phyloP scores from a whole-genome alignment of 2,888 invertebrate genomes.

The Ptychoptera albimana region DNA sequence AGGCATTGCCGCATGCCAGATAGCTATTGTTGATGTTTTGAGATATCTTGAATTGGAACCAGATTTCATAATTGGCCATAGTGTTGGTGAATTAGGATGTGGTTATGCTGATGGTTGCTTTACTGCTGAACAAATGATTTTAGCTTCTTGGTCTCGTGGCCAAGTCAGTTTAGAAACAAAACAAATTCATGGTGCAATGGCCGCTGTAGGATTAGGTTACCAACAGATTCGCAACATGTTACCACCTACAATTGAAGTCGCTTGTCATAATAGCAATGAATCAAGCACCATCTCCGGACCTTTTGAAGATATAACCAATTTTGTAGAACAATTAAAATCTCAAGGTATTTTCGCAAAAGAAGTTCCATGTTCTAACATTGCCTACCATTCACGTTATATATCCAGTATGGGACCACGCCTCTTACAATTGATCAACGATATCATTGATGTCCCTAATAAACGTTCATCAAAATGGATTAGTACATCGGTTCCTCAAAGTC shows the following conservation, averaged over 20 bases:
- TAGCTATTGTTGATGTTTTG: constrained; percentile 46
- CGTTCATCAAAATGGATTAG: constrained; percentile 72
- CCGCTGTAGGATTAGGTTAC: constrained; percentile 59
- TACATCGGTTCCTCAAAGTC: constrained; percentile 54
- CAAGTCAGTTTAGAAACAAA: constrained; percentile 53
- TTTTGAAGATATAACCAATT: constrained; percentile 44
- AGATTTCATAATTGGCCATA: constrained; percentile 73
- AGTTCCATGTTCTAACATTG: constrained; percentile 74
- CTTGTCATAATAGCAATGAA: constrained; percentile 75
- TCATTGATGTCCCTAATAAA: constrained; percentile 46
- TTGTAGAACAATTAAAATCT: constrained; percentile 46
- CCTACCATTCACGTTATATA: constrained; percentile 80
- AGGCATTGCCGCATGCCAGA: constrained; percentile 52
- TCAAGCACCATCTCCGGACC: constrained; percentile 87
- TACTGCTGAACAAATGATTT: constrained; percentile 71
- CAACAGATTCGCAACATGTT: constrained; percentile 39
- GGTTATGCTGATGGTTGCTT: constrained; percentile 89
- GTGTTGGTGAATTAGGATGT: constrained; percentile 88
- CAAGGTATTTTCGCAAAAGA: constrained; percentile 67
- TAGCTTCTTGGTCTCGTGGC: constrained; percentile 72
- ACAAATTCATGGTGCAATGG: constrained; percentile 69
- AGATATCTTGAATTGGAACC: constrained; percentile 42
- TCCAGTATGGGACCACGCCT: constrained; percentile 48
- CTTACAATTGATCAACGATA: constrained; percentile 41
- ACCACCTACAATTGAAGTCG: constrained; percentile 63